These are phyloP conservation scores for Leucoma salicis DNA, from an alignment of 2,888 invertebrate genomes.

Conservation along the genomic window DNA sequence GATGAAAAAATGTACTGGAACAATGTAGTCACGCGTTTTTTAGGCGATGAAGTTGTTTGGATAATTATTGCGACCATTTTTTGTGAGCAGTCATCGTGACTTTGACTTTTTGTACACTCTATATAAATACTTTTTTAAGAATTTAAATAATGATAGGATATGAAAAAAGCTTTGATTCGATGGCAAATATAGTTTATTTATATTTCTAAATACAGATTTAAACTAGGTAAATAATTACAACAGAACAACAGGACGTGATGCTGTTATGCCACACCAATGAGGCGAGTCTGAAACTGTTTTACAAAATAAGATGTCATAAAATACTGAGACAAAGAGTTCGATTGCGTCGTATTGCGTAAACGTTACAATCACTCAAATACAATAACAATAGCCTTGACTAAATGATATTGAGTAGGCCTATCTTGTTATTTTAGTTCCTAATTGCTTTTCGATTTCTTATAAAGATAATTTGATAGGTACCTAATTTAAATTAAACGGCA, in stretches of 20 bases:
- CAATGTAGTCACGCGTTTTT: slow-evolving; percentile 23
- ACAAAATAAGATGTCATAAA: slow-evolving; percentile 5
- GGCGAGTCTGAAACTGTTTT: not conserved
- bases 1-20: slow-evolving; percentile 14
- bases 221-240: not conserved
- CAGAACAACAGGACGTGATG: slow-evolving; percentile 4
- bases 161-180: not conserved
- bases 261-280: not conserved
- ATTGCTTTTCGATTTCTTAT: slow-evolving; percentile 23
- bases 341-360: not conserved
- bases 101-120: slow-evolving; percentile 12
- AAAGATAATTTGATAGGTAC: slow-evolving; percentile 27
- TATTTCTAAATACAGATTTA: slow-evolving; percentile 1
- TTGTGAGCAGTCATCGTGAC: not conserved
- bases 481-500: slow-evolving; percentile 24
- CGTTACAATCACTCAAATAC: not conserved
- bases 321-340: slow-evolving; percentile 1
- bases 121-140: slow-evolving; percentile 7
- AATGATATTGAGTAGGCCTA: slow-evolving; percentile 18
- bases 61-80: slow-evolving; percentile 9
- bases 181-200: not conserved
- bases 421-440: slow-evolving; percentile 21
- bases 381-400: slow-evolving; percentile 6
- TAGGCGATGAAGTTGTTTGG: slow-evolving; percentile 34
- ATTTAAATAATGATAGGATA: slow-evolving; percentile 2